A percentile compares a stretch with the other conserved stretches of the same genome.
These are phyloP conservation scores for Nannospalax galili DNA, from an alignment of 2,113 vertebrate genomes.

Conservation along the genomic window DNA sequence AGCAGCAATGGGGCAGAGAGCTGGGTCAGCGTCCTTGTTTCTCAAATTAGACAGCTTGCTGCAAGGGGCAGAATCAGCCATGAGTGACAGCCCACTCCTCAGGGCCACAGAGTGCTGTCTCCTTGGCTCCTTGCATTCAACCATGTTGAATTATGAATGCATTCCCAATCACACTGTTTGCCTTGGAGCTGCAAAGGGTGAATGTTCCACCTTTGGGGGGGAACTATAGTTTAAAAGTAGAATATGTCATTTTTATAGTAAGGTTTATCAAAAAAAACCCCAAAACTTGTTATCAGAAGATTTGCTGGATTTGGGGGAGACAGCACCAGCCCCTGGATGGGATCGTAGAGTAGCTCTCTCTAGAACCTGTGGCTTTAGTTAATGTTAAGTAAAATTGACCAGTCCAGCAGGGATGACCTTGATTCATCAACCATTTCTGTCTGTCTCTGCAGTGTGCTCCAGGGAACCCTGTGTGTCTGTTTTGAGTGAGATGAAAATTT, in stretches of 20 bases:
- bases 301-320: slow-evolving; percentile 67
- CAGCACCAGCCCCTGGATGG: slow-evolving; percentile 68
- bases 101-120: slow-evolving; percentile 73
- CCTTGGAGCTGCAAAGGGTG: slow-evolving; percentile 84
- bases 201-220: slow-evolving; percentile 74
- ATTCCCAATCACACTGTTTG: slow-evolving; percentile 84
- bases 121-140: slow-evolving; percentile 85
- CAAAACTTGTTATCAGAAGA: slow-evolving; percentile 68
- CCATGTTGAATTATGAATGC: slow-evolving; percentile 88
- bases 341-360: slow-evolving; percentile 50
- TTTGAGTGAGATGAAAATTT: neutral
- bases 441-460: slow-evolving; percentile 40
- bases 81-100: slow-evolving; percentile 85
- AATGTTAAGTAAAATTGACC: slow-evolving; percentile 77
- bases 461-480: slow-evolving; percentile 38
- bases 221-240: slow-evolving; percentile 82
- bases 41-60: slow-evolving; percentile 87
- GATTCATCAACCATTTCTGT: neutral
- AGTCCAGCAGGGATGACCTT: slow-evolving; percentile 10
- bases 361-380: slow-evolving; percentile 70
- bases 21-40: slow-evolving; percentile 84
- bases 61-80: slow-evolving; percentile 86
- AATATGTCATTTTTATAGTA: slow-evolving; percentile 72
- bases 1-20: slow-evolving; percentile 83
- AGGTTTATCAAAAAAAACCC: slow-evolving; percentile 77